These are phyloP conservation scores for Caenorhabditis zanzibari DNA, from an alignment of 2,888 invertebrate species.

Conservation along the genomic window DNA sequence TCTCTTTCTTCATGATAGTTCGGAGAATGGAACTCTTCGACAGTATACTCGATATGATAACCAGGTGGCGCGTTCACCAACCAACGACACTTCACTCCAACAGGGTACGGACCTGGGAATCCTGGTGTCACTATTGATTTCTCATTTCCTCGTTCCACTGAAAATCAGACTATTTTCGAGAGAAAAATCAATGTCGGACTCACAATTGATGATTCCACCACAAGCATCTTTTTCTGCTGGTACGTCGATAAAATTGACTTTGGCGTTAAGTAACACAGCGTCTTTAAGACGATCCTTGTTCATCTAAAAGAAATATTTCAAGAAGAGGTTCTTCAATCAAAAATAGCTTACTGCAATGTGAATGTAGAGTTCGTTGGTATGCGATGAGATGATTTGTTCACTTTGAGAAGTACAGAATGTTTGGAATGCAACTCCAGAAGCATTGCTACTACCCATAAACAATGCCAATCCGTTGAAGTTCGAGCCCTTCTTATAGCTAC, in stretches of 20 bases:
- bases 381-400: conserved; percentile 59
- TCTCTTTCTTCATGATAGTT: conserved; percentile 59
- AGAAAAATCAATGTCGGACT: conserved; percentile 2
- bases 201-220: conserved; percentile 64
- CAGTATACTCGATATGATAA: conserved; percentile 68
- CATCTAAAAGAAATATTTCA: conserved; percentile 22
- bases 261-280: conserved; percentile 60
- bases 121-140: conserved; percentile 65
- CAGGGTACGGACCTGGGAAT: conserved; percentile 66
- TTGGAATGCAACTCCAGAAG: conserved; percentile 71
- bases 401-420: conserved; percentile 57
- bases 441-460: conserved; percentile 72
- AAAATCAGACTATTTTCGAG: neutral
- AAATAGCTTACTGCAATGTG: conserved; percentile 57
- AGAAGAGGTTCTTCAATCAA: neutral
- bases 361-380: conserved; percentile 75
- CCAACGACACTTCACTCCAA: conserved; percentile 76
- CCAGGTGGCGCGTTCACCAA: conserved; percentile 77
- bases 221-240: conserved; percentile 59
- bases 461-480: conserved; percentile 67
- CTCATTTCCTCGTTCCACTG: conserved; percentile 49
- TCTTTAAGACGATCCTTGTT: conserved; percentile 24
- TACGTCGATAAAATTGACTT: conserved; percentile 60
- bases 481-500: conserved; percentile 52
- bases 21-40: conserved; percentile 71